phyloP scores from a whole-genome alignment of 92 coral and sea anemone genomes.

The Isaurus tuberculatus region DNA sequence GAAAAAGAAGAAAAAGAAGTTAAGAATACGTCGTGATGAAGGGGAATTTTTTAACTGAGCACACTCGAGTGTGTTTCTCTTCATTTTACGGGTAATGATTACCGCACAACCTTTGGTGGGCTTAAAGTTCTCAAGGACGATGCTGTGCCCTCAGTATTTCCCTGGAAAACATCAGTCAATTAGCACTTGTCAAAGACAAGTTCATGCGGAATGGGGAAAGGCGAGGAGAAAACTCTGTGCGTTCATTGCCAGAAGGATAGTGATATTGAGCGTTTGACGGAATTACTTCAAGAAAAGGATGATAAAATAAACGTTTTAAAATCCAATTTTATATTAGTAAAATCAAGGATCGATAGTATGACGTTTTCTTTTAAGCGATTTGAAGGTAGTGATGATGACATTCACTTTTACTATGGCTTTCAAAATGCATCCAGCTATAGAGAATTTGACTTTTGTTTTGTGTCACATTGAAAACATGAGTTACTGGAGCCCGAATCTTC shows the following conservation, averaged over 20 bases:
- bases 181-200: not conserved
- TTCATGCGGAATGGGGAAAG: constrained; percentile 1
- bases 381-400: not conserved
- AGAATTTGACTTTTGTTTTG: constrained; percentile 39
- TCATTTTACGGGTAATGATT: constrained; percentile 34
- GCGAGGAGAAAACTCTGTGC: not conserved
- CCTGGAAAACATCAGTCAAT: constrained; percentile 35
- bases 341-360: constrained; percentile 5
- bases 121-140: constrained; percentile 14
- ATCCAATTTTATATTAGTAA: not conserved
- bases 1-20: constrained; percentile 15
- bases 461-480: constrained; percentile 21
- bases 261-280: not conserved
- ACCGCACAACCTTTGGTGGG: constrained; percentile 29
- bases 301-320: not conserved
- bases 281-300: constrained; percentile 11
- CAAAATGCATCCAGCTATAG: constrained; percentile 8
- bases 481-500: constrained; percentile 7
- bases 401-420: not conserved
- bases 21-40: constrained; percentile 30
- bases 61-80: constrained; percentile 51
- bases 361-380: not conserved
- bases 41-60: constrained; percentile 43
- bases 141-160: constrained; percentile 26
- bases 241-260: not conserved